A percentile compares a stretch with the other conserved stretches of the same genome.
Conservation (phyloP, 1,140 invertebrate genomes). For the Hylaeus anthracinus region DNA sequence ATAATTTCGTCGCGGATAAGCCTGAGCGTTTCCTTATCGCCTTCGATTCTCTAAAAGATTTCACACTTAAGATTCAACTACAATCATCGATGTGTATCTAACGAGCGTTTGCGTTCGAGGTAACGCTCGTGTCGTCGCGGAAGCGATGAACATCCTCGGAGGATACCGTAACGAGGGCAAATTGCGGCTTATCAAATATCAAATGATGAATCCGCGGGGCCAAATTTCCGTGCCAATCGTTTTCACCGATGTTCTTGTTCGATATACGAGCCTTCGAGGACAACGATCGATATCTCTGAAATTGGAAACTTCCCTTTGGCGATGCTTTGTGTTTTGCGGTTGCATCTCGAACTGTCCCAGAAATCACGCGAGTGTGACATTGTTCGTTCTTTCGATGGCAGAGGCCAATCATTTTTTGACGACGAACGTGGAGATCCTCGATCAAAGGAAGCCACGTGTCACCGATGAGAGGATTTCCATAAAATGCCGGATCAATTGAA, state of each 20-base stretch:
- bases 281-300: slow-evolving; percentile 21
- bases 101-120: not conserved
- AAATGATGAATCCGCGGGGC: slow-evolving; percentile 14
- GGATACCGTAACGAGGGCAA: slow-evolving; percentile 17
- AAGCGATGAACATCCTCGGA: not conserved
- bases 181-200: slow-evolving; percentile 26
- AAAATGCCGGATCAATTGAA: slow-evolving; percentile 14
- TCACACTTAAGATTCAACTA: not conserved
- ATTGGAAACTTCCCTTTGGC: slow-evolving; percentile 17
- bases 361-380: not conserved
- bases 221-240: slow-evolving; percentile 12
- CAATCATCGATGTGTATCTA: slow-evolving; percentile 9
- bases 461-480: not conserved
- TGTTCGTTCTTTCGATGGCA: no score
- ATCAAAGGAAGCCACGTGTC: not conserved
- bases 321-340: slow-evolving; percentile 1
- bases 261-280: slow-evolving; percentile 25
- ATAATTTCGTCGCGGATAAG: no score
- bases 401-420: no score
- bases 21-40: not conserved
- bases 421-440: not conserved
- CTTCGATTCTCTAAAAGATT: slow-evolving; percentile 11
- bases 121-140: not conserved
- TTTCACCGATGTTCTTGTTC: slow-evolving; percentile 6
- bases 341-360: not conserved